A percentile compares a stretch with the other conserved stretches of the same genome.
Conservation (phyloP, 92 coral and sea anemone species). For the Epizoanthus stellaris region DNA sequence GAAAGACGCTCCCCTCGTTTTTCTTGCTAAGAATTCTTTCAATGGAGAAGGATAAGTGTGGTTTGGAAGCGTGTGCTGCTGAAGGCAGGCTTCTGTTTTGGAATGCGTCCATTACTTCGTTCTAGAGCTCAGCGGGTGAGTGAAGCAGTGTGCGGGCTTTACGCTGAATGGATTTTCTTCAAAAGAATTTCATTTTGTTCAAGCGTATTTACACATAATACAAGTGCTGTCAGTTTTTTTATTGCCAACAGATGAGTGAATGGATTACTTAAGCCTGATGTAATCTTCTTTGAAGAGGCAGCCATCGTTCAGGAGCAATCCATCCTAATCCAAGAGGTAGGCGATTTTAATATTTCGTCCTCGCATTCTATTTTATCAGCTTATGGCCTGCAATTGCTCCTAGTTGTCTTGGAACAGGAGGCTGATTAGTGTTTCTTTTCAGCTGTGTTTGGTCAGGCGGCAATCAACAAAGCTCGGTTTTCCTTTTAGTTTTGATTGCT, state of each 20-base stretch:
- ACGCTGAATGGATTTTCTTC: conserved; percentile 65
- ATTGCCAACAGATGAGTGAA: conserved; percentile 77
- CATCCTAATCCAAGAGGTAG: not conserved
- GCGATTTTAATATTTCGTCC: conserved; percentile 2
- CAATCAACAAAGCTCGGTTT: conserved; percentile 74
- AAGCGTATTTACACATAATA: conserved; percentile 76
- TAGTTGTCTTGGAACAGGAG: conserved; percentile 33
- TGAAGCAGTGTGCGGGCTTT: conserved; percentile 35
- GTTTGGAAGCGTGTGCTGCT: conserved; percentile 5
- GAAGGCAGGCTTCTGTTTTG: not conserved
- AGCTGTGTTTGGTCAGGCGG: conserved; percentile 54
- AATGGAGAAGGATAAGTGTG: conserved; percentile 50
- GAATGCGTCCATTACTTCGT: conserved; percentile 21
- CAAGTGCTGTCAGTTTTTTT: conserved; percentile 67
- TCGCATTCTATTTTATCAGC: conserved; percentile 11
- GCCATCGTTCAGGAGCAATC: conserved; percentile 14
- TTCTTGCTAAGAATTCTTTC: conserved; percentile 55
- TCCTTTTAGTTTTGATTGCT: conserved; percentile 87
- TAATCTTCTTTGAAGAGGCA: conserved; percentile 62
- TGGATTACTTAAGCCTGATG: conserved; percentile 72
- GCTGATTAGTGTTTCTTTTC: conserved; percentile 59
- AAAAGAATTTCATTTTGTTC: conserved; percentile 69
- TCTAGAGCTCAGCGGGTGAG: conserved; percentile 18
- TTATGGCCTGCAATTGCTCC: conserved; percentile 14
- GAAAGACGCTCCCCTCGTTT: conserved; percentile 30